Conservation (phyloP, 1,140 invertebrate genomes). For the Leptonema lineaticorne region DNA sequence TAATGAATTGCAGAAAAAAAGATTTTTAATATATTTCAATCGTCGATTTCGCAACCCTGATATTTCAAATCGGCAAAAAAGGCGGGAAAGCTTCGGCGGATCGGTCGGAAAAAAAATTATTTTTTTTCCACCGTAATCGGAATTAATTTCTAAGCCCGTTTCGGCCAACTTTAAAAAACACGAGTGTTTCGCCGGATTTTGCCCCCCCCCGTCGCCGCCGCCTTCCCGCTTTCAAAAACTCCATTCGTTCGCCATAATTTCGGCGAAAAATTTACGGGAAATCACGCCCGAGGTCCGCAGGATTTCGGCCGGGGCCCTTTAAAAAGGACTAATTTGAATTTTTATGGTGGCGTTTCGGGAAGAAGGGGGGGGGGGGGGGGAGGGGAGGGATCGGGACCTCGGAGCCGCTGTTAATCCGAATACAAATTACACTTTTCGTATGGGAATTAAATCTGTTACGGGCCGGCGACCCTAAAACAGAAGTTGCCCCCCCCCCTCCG, state of each 20-base stretch:
- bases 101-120: conserved; percentile 20
- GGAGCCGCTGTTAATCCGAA: conserved; percentile 34
- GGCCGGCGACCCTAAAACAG: conserved; percentile 21
- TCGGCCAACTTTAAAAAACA: neutral
- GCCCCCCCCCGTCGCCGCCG: neutral
- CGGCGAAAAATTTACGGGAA: conserved; percentile 1
- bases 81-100: no score
- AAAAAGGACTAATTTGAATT: conserved; percentile 40
- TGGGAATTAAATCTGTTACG: conserved; percentile 32
- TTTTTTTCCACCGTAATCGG: conserved; percentile 10
- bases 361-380: no score
- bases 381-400: conserved; percentile 24
- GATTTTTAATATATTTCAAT: no score
- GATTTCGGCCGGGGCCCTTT: conserved; percentile 11
- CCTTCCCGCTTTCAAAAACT: neutral
- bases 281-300: conserved; percentile 3
- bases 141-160: conserved; percentile 20
- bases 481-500: no score
- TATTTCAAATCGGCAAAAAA: no score
- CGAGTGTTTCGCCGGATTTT: neutral
- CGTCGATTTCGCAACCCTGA: no score
- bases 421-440: conserved; percentile 36
- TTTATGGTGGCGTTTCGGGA: conserved; percentile 27
- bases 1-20: no score
- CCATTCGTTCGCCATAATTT: neutral